These are phyloP conservation scores for Leptura quadrifasciata DNA, from an alignment of 2,888 invertebrate species.

Conservation along the genomic window DNA sequence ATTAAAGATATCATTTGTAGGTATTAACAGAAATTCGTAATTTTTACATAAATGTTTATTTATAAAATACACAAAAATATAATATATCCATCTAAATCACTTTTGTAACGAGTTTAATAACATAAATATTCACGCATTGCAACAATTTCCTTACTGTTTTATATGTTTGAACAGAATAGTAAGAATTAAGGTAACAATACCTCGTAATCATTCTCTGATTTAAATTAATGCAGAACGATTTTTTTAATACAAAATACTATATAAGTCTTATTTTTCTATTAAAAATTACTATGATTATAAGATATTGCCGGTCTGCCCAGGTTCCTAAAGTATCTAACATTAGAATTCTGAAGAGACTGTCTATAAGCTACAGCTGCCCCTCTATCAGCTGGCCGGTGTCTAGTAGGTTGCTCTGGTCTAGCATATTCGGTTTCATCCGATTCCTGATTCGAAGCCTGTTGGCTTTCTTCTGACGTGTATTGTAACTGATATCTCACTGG, in stretches of 20 bases:
- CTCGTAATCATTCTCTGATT: neutral
- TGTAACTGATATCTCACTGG: conserved; percentile 15
- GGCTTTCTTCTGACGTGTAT: conserved; percentile 22
- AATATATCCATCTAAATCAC: neutral
- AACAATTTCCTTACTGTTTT: neutral
- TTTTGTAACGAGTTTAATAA: neutral
- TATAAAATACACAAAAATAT: neutral
- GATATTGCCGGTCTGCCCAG: conserved; percentile 16
- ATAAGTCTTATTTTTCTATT: neutral
- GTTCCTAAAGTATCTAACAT: conserved; percentile 36
- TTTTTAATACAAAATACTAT: neutral
- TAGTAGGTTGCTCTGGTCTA: conserved; percentile 9
- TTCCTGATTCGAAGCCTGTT: conserved; percentile 4
- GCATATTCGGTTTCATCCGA: neutral
- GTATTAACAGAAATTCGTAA: no score
- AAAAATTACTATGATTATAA: neutral
- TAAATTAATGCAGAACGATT: neutral
- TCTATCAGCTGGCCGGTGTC: neutral
- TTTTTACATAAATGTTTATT: conserved; percentile 4
- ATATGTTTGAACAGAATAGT: neutral
- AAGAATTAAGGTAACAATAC: neutral
- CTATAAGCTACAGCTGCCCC: conserved; percentile 12
- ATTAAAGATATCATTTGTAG: no score
- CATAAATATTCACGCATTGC: neutral
- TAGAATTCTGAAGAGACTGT: conserved; percentile 11